Percentiles rank a stretch among this genome's conserved stretches.
Conservation (phyloP, 2,888 invertebrate genomes). For the Brachyopa scutellaris region DNA sequence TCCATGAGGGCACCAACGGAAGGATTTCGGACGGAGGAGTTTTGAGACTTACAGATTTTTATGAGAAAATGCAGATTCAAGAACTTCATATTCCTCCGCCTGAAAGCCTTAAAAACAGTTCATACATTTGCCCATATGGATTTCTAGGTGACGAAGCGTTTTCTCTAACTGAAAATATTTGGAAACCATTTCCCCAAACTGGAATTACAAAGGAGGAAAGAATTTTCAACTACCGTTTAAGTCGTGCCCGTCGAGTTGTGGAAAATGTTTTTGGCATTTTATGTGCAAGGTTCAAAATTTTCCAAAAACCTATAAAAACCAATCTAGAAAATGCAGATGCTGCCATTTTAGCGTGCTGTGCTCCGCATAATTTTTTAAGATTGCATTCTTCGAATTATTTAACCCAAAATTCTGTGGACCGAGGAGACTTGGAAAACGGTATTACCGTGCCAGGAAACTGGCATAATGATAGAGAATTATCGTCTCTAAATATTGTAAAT, state of each 20-base stretch:
- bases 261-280: conserved; percentile 2
- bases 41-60: background rate
- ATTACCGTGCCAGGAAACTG: too few relatives aligned
- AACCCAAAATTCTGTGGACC: too few relatives aligned
- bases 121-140: background rate
- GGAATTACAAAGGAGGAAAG: background rate
- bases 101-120: background rate
- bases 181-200: conserved; percentile 1
- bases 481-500: too few relatives aligned
- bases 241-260: background rate
- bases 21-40: conserved; percentile 11
- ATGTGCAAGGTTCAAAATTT: background rate
- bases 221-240: conserved; percentile 8
- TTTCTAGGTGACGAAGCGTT: conserved; percentile 9
- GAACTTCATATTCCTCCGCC: background rate
- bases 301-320: background rate
- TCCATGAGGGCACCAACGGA: conserved; percentile 3
- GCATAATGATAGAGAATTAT: too few relatives aligned
- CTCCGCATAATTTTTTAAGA: background rate
- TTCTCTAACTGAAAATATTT: conserved; percentile 9
- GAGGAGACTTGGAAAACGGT: too few relatives aligned
- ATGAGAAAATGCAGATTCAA: background rate
- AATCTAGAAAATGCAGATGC: background rate
- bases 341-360: background rate
- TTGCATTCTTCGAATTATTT: background rate